These are phyloP conservation scores for Sebastes kiyomatsui DNA, from an alignment of 2,797 vertebrate species.

Conservation along the genomic window DNA sequence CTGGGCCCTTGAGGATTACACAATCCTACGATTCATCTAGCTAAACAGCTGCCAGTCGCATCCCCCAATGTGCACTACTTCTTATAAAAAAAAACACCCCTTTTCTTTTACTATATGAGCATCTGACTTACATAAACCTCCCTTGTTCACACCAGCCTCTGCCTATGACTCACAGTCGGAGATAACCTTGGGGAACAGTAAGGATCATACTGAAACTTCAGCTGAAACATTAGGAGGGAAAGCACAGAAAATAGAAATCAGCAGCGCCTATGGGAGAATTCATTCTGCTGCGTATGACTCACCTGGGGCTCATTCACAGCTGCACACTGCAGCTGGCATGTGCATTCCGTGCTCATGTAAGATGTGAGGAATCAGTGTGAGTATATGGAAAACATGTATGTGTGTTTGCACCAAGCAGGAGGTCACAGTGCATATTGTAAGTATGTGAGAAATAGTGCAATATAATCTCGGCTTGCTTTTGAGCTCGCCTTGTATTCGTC, in stretches of 20 bases:
- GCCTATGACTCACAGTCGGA: slow-evolving; percentile 62
- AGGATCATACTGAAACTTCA: slow-evolving; percentile 45
- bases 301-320: slow-evolving; percentile 40
- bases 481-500: not conserved
- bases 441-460: slow-evolving; percentile 1
- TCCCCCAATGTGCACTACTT: slow-evolving; percentile 26
- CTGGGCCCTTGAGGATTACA: slow-evolving; percentile 50
- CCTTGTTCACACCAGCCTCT: slow-evolving; percentile 25
- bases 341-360: slow-evolving; percentile 10
- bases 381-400: slow-evolving; percentile 45
- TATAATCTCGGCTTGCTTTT: not conserved
- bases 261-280: slow-evolving; percentile 39
- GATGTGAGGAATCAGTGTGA: slow-evolving; percentile 25
- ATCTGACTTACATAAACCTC: slow-evolving; percentile 39
- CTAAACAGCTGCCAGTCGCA: slow-evolving; percentile 52
- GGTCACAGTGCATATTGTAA: slow-evolving; percentile 7
- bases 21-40: slow-evolving; percentile 55
- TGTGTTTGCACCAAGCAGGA: slow-evolving; percentile 16
- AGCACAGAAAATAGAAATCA: slow-evolving; percentile 48
- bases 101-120: slow-evolving; percentile 17
- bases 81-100: slow-evolving; percentile 21
- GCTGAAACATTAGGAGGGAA: slow-evolving; percentile 43
- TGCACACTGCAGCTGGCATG: not conserved
- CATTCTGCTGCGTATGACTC: slow-evolving; percentile 58
- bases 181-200: slow-evolving; percentile 41